Evolutionary conservation across 1,140 invertebrate genomes (phyloP), one percentile per base, ranked within the genome.

Genomic region (Drosophila baimaii): DNA sequence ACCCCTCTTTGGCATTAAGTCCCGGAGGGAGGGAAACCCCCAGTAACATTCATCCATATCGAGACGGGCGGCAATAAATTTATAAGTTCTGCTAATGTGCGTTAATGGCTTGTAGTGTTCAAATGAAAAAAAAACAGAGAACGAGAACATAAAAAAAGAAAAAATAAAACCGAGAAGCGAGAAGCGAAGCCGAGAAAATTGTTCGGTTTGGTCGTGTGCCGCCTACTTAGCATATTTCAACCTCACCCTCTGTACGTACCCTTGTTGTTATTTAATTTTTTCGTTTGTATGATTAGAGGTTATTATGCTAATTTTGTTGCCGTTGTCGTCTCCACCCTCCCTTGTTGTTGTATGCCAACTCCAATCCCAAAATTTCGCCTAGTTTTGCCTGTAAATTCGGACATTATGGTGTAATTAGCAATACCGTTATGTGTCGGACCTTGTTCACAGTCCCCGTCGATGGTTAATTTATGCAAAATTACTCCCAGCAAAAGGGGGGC

Each of bases 201-300:
- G 62, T 46, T 68, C 29, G 49, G 63, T 57, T 21, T 72, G 70
- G 55, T 68, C 73, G 74, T 77, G 55, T 69, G 73, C 73, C 55
- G 73, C 73, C 73, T 77, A 62, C 49, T 84, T 85, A 81, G 71
- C 79, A 85, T 81, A 69, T 61, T 52, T 31, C 35, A n/a, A 64
- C 49, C 52, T 15, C 43, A 35, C 37, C 46, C 33, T 8, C 13
- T 39, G 17, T n/a, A 19, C 19, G 9, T 25, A 25, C 33, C 49
- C 39, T 82, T 83, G 78, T 81, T 79, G 82, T 81, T 85, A 76
- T 86, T 85, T 88, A 83, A 88, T 83, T 88, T 86, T 84, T 88
- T 78, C 83, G 79, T 83, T 88, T 83, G 79, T 86, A 77, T 88
- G 84, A 86, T 86, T 86, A 86, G 69, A 86, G 82, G 82, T 86